Conservation (phyloP, 2,797 vertebrate genomes). For the Lateolabrax maculatus region DNA sequence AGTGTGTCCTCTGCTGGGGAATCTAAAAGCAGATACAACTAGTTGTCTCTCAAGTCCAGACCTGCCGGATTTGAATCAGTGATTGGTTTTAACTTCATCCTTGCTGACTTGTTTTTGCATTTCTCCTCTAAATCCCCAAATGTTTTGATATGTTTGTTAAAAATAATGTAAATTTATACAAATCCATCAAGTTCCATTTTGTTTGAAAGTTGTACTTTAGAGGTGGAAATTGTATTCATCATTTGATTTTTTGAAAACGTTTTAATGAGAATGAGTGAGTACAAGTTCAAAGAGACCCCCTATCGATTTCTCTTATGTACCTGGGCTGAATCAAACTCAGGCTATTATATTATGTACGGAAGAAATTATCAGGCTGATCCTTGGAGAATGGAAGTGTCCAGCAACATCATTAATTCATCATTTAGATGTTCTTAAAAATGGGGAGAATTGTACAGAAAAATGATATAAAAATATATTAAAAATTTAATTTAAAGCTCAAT, state of each 20-base stretch:
- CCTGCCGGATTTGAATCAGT: constrained; percentile 28
- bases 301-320: background rate
- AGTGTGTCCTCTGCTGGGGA: constrained; percentile 33
- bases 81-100: constrained; percentile 16
- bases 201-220: background rate
- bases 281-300: background rate
- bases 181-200: background rate
- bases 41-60: constrained; percentile 32
- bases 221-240: background rate
- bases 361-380: too few species aligned
- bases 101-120: background rate
- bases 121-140: background rate
- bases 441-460: background rate
- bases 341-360: background rate
- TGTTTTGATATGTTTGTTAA: background rate
- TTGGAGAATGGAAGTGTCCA: background rate
- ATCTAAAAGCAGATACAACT: constrained; percentile 34
- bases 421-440: too few species aligned
- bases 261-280: background rate
- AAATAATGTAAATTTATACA: too few species aligned
- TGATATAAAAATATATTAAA: background rate
- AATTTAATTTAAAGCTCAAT: too few species aligned
- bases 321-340: background rate
- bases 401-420: too few species aligned
- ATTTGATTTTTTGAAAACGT: background rate